A percentile compares a stretch with the other conserved stretches of the same genome.
These are phyloP conservation scores for Hystrix brachyura DNA, from an alignment of 2,113 vertebrate species.

Conservation along the genomic window DNA sequence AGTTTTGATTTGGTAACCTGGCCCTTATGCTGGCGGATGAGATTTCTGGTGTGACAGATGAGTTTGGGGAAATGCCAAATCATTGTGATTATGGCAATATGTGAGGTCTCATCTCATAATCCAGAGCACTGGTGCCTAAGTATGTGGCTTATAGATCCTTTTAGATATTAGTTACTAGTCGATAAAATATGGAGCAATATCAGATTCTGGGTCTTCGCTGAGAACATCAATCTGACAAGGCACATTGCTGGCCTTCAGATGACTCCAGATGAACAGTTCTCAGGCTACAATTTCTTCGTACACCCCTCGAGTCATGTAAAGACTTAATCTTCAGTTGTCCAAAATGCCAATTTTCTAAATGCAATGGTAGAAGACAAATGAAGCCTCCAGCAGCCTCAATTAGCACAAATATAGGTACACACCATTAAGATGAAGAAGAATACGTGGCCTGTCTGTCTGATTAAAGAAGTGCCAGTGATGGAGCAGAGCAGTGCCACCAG, in stretches of 20 bases:
- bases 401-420: conserved; percentile 68
- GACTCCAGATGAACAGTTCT: background rate
- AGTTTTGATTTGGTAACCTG: conserved; percentile 25
- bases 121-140: background rate
- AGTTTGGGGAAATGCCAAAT: conserved; percentile 9
- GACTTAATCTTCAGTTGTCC: conserved; percentile 71
- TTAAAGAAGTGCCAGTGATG: conserved; percentile 79
- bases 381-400: conserved; percentile 41
- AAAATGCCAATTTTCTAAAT: conserved; percentile 66
- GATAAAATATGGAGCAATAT: background rate
- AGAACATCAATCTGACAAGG: background rate
- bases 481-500: conserved; percentile 84
- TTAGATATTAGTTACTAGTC: conserved; percentile 1
- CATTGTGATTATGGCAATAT: background rate
- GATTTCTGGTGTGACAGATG: background rate
- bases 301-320: background rate
- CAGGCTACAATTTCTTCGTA: background rate
- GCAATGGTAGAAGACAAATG: conserved; percentile 57
- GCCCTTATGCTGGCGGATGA: background rate
- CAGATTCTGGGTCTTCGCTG: background rate
- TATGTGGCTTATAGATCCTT: background rate
- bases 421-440: conserved; percentile 65
- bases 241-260: background rate
- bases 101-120: background rate
- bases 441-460: conserved; percentile 60